Base-by-base conservation (phyloP, 2,888 invertebrate genomes). In the Ectropis crepuscularia region DNA sequence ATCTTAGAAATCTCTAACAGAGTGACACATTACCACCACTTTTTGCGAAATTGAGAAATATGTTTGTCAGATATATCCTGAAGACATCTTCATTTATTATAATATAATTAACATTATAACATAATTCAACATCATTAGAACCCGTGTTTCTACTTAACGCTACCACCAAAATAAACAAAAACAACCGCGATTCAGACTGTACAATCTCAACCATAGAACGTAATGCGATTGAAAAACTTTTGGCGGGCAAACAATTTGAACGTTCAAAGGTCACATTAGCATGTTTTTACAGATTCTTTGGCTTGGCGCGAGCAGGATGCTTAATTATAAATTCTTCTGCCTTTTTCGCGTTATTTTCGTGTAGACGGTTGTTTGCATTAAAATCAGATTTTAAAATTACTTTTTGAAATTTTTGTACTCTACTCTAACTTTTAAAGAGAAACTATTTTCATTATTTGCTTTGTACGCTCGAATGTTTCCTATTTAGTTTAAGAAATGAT, bases 181-280 rank as follows among this genome's bases (percentile, higher is more conserved):
- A 28, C 4, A 28, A 28, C 16, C 16, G 16, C 4, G 16, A 45
- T n/a, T 11, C 45, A n/a, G n/a, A n/a, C 28, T 43, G 43, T 43
- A 49, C 39, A 57, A 57, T 62, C 37, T 51, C 47, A 51, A 42
- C 50, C 41, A 51, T 51, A 51, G 51, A 50, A 43, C 43, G 58
- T 54, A 61, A 65, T 41, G 28, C 53, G 60, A 61, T 61, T 59
- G 57, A 61, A 65, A 59, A 58, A 63, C 49, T 59, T n/a, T 67
- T 62, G 50, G 48, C 49, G 53, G 39, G 6, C 57, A 61, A 61
- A 63, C 58, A 50, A 63, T 55, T 55, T 55, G 11, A 10, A 43
- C 41, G 28, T 16, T 39, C 36, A 53, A 69, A 70, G 70, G 70
- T 70, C 50, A 61, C 67, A 72, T 70, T 72, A 65, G n/a, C 70